phyloP scores from a whole-genome alignment of 2,888 invertebrate species.

The Dryocosmus kuriphilus region DNA sequence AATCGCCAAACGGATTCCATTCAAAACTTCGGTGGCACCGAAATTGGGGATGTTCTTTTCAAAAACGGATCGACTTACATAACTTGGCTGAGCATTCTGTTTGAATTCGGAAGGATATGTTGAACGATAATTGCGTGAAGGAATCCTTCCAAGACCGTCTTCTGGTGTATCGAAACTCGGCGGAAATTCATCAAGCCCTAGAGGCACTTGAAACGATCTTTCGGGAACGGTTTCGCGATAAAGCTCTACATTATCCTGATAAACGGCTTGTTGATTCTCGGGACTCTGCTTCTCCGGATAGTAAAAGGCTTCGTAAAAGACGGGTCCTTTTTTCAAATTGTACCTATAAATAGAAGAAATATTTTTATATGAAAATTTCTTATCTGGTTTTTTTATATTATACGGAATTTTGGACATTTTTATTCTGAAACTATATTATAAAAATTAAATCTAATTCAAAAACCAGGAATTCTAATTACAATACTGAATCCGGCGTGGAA shows the following conservation, averaged over 20 bases:
- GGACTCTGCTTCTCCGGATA: slow-evolving; percentile 14
- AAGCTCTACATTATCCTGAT: neutral
- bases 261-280: neutral
- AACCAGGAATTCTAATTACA: too few relatives aligned
- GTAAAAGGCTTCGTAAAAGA: slow-evolving; percentile 31
- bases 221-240: neutral
- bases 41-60: neutral
- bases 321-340: slow-evolving; percentile 17
- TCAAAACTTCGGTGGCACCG: neutral
- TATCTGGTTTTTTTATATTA: neutral
- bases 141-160: neutral
- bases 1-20: neutral
- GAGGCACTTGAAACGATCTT: slow-evolving; percentile 2
- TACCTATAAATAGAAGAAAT: neutral
- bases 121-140: slow-evolving; percentile 8
- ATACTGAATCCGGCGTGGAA: too few relatives aligned
- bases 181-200: neutral
- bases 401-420: neutral
- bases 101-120: neutral
- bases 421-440: neutral
- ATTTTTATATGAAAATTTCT: neutral
- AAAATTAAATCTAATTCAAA: too few relatives aligned
- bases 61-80: neutral
- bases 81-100: neutral
- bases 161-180: neutral